phyloP scores from a whole-genome alignment of 30 jellyfish, hydroid and myxozoan genomes.

The Aurelia aurita region DNA sequence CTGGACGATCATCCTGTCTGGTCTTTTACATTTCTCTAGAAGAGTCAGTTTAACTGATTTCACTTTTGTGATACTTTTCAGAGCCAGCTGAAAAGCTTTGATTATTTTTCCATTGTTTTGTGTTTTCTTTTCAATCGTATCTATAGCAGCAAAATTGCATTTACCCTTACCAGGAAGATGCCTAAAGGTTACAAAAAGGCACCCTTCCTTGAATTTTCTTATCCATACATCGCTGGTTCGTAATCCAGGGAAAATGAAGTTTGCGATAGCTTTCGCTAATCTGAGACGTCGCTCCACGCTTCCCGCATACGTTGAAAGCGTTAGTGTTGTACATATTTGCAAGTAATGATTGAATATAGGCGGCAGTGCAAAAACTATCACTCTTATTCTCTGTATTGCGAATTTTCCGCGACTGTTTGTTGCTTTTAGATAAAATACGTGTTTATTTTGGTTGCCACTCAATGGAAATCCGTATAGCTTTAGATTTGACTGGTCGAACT shows the following conservation, averaged over 20 bases:
- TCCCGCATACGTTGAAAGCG: slow-evolving; percentile 61
- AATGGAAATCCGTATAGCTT: slow-evolving; percentile 88
- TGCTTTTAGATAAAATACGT: slow-evolving; percentile 62
- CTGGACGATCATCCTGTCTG: slow-evolving; percentile 12
- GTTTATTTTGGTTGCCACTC: slow-evolving; percentile 74
- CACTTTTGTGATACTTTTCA: slow-evolving; percentile 48
- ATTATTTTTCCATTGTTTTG: slow-evolving; percentile 22
- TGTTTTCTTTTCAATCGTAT: slow-evolving; percentile 49
- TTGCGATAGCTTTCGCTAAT: slow-evolving; percentile 64
- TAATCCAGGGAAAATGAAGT: slow-evolving; percentile 49
- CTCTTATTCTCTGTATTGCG: slow-evolving; percentile 23
- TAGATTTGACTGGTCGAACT: slow-evolving; percentile 61
- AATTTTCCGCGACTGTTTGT: slow-evolving; percentile 57
- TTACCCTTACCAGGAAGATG: slow-evolving; percentile 66
- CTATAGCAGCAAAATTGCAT: slow-evolving; percentile 71
- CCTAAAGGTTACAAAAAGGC: slow-evolving; percentile 60
- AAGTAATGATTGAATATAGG: slow-evolving; percentile 65
- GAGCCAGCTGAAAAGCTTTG: slow-evolving; percentile 60
- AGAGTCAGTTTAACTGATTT: slow-evolving; percentile 57
- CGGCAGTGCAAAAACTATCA: slow-evolving; percentile 39
- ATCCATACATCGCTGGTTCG: slow-evolving; percentile 67
- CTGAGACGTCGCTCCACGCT: slow-evolving; percentile 73
- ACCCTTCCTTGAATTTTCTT: slow-evolving; percentile 57
- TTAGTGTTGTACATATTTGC: slow-evolving; percentile 71
- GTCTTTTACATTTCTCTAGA: slow-evolving; percentile 57